Evolutionary conservation across 2,113 vertebrate species (phyloP).

Genomic region (Tor tambroides): DNA sequence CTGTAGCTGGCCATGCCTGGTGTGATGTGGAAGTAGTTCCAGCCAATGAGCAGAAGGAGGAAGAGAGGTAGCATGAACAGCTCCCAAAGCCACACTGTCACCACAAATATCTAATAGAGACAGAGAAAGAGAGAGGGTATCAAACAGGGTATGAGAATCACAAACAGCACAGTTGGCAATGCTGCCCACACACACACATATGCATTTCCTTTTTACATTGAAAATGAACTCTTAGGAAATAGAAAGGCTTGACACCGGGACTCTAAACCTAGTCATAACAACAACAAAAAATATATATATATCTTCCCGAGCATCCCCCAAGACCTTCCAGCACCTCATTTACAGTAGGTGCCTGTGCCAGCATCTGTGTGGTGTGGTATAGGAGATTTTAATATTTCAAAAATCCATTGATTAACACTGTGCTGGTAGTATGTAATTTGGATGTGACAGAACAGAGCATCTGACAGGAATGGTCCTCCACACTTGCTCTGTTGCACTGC

Average conservation of each 20-base stretch:
- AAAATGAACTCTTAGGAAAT: background rate
- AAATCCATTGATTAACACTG: constrained; percentile 69
- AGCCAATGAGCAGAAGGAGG: constrained; percentile 85
- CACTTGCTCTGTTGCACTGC: constrained; percentile 68
- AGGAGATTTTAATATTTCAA: constrained; percentile 70
- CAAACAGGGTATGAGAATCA: constrained; percentile 34
- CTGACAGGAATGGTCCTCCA: constrained; percentile 66
- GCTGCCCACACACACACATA: constrained; percentile 36
- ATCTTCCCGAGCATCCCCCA: background rate
- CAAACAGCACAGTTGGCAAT: constrained; percentile 37
- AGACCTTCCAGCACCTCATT: background rate
- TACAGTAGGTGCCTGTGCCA: background rate
- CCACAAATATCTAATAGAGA: constrained; percentile 85
- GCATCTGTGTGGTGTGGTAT: constrained; percentile 3
- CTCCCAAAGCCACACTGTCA: constrained; percentile 91
- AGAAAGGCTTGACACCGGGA: background rate
- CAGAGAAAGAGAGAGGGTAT: constrained; percentile 30
- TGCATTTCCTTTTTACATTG: constrained; percentile 5
- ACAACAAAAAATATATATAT: background rate
- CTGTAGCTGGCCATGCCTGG: constrained; percentile 76
- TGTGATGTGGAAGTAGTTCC: constrained; percentile 84
- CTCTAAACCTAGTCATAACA: background rate
- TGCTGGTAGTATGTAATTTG: constrained; percentile 64
- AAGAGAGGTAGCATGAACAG: constrained; percentile 95
- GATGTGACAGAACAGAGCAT: constrained; percentile 62